phyloP scores from a whole-genome alignment of 1,140 invertebrate genomes.

The Drosophila simulans region DNA sequence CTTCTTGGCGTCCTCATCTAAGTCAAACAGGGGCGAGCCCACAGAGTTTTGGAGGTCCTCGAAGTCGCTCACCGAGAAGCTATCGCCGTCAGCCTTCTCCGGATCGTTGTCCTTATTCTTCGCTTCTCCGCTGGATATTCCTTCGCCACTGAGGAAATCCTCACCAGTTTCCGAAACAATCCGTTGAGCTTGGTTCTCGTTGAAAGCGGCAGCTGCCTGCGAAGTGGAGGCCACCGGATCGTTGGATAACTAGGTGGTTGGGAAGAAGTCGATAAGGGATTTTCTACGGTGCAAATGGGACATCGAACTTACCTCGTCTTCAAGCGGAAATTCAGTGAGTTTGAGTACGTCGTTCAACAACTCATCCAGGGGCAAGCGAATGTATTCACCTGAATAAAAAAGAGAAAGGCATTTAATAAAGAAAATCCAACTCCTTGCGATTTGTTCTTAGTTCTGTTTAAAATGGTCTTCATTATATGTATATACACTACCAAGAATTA shows the following conservation, averaged over 20 bases:
- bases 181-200: conserved; percentile 33
- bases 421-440: background rate
- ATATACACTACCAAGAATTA: background rate
- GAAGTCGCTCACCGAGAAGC: conserved; percentile 58
- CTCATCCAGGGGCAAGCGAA: conserved; percentile 82
- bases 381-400: conserved; percentile 76
- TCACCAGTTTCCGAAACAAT: conserved; percentile 66
- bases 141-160: conserved; percentile 39
- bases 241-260: conserved; percentile 42
- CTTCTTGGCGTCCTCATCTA: conserved; percentile 84
- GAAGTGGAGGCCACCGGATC: conserved; percentile 78
- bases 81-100: conserved; percentile 36
- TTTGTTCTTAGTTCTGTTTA: conserved; percentile 2
- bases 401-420: background rate
- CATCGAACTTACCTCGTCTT: conserved; percentile 69
- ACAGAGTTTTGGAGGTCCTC: conserved; percentile 73
- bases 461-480: too few species aligned
- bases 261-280: background rate
- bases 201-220: conserved; percentile 72
- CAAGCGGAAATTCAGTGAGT: conserved; percentile 70
- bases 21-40: conserved; percentile 82
- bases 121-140: background rate
- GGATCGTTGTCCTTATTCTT: conserved; percentile 23
- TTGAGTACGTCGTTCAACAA: conserved; percentile 83
- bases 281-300: background rate